Base-by-base conservation (phyloP, 2,113 vertebrate genomes). In the Lutjanus erythropterus region DNA sequence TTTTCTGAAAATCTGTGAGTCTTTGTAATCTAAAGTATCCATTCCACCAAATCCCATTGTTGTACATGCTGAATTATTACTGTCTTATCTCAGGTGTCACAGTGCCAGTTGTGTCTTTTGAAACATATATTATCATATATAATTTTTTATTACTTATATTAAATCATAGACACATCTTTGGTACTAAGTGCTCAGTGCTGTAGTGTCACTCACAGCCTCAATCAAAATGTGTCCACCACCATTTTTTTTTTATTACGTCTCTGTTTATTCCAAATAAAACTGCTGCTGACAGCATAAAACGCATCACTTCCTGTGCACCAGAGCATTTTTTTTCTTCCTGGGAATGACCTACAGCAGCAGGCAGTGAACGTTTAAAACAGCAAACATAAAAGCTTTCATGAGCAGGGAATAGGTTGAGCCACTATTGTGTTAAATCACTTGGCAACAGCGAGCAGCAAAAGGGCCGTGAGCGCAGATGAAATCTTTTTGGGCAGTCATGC, bases 371-470 rank as follows among this genome's bases (percentile, higher is more conserved):
- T 78, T 86, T 83, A 81, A 83, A 88, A 81, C 59, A 66, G 52
- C 80, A 84, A 67, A 83, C 72, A 73, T 62, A 56, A 75, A 78
- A 67, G 65, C 77, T 78, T 80, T 81, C 59, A 58, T 15, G 65
- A 68, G 73, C 55, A 5, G 64, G 68, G 71, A 82, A 70, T 66
- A 53, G 73, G 31, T 60, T 52, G 80, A 81, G 44, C 61, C 72
- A 35, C 58, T 31, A 27, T 60, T 60, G 78, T 74, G 75, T 77
- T 85, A 76, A 85, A 82, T 80, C 75, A 60, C 71, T 77, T 61
- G 66, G 81, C 66, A 69, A 25, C 31, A 25, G 66, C 3, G 6
- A 78, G 44, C 68, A 52, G 69, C 53, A 1, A 71, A 75, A 44
- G 50, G 72, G 41, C 52, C 59, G 2, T 62, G 64, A 71, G 35